These are phyloP conservation scores for Ceriagrion tenellum DNA, from an alignment of 2,888 invertebrate species.

Conservation along the genomic window DNA sequence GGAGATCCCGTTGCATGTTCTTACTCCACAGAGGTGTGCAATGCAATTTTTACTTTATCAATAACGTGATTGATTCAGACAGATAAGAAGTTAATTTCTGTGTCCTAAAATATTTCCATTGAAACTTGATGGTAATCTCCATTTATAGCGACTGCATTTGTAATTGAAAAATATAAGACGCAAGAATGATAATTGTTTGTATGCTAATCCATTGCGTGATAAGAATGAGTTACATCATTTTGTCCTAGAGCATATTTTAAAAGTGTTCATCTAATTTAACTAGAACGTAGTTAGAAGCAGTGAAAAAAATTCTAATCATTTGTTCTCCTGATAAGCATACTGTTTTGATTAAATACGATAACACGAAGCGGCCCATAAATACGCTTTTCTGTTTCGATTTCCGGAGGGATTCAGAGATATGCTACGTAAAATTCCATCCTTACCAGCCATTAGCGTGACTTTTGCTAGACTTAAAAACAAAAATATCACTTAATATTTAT, in stretches of 20 bases:
- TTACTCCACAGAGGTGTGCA: neutral
- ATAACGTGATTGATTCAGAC: neutral
- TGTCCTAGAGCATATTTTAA: neutral
- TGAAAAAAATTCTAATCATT: neutral
- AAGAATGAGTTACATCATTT: neutral
- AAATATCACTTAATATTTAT: no score
- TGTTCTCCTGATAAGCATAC: neutral
- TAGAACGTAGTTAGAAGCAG: neutral
- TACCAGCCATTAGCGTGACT: no score
- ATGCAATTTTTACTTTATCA: neutral
- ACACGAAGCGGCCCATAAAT: neutral
- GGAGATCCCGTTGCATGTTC: neutral
- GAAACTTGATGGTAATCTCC: neutral
- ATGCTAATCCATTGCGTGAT: neutral
- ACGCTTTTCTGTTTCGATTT: neutral
- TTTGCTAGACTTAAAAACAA: no score
- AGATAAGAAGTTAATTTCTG: neutral
- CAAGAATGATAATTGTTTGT: neutral
- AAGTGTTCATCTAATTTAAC: neutral
- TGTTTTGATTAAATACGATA: neutral
- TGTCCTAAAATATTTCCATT: neutral
- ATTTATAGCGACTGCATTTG: neutral
- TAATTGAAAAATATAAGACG: neutral
- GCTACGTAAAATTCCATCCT: no score
- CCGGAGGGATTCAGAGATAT: neutral